Evolutionary conservation across 2,113 vertebrate species (phyloP).

Genomic region (Carassius carassius): DNA sequence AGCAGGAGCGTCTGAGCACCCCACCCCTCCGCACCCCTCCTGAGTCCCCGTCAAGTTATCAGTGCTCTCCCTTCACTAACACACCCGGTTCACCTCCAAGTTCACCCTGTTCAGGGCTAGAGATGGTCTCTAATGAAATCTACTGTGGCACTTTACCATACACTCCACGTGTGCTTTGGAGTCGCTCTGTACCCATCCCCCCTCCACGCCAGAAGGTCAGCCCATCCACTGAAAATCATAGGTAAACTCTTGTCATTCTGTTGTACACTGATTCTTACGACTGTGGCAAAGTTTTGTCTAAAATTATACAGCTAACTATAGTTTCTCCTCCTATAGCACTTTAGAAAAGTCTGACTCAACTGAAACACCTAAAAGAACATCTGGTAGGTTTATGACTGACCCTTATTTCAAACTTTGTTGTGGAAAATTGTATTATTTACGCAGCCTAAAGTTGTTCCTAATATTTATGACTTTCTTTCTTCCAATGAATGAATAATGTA

Average conservation of each 20-base stretch:
- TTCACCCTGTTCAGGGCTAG: conserved; percentile 66
- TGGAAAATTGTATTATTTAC: background rate
- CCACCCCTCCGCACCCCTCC: conserved; percentile 38
- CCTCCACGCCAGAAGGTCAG: conserved; percentile 59
- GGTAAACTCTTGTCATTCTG: conserved; percentile 60
- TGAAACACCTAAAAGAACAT: conserved; percentile 61
- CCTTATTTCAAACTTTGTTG: background rate
- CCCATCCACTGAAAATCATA: conserved; percentile 63
- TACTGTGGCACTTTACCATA: conserved; percentile 80
- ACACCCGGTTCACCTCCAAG: conserved; percentile 53
- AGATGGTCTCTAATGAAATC: conserved; percentile 89
- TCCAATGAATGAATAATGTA: background rate
- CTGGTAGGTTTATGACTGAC: conserved; percentile 64
- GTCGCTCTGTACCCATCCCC: conserved; percentile 56
- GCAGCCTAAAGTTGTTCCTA: background rate
- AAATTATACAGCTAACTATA: no score
- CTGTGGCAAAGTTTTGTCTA: background rate
- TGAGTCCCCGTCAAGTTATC: conserved; percentile 49
- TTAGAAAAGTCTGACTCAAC: conserved; percentile 67
- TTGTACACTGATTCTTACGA: background rate
- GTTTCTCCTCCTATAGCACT: conserved; percentile 65
- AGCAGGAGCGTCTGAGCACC: background rate
- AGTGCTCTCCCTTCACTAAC: conserved; percentile 60
- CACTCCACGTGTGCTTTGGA: conserved; percentile 55
- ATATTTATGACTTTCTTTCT: background rate